Percentiles rank a stretch among this genome's conserved stretches.
phyloP scores from a whole-genome alignment of 1,140 invertebrate species.

The Micrasema minimum region DNA sequence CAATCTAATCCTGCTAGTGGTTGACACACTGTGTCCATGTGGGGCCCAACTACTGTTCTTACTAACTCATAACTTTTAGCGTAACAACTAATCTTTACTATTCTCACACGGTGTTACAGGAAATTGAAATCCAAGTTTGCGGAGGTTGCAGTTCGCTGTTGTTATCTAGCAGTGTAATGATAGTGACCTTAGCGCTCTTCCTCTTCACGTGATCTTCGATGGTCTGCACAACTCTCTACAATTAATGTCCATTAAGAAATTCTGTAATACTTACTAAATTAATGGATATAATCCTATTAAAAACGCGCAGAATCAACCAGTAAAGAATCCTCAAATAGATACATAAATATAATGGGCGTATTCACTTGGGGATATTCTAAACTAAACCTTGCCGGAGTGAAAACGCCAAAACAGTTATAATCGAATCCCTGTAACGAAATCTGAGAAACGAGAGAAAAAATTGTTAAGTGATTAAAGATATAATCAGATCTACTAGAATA shows the following conservation, averaged over 20 bases:
- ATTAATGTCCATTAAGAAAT: slow-evolving; percentile 27
- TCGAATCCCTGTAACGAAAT: slow-evolving; percentile 31
- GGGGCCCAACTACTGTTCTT: slow-evolving; percentile 77
- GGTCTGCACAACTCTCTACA: slow-evolving; percentile 1
- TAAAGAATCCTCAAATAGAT: too few species aligned
- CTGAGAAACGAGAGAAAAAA: slow-evolving; percentile 14
- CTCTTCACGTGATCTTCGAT: slow-evolving; percentile 45
- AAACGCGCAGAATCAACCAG: slow-evolving; percentile 46
- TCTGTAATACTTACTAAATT: slow-evolving; percentile 4
- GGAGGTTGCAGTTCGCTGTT: slow-evolving; percentile 58
- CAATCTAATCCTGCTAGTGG: slow-evolving; percentile 89
- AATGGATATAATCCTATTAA: slow-evolving; percentile 25
- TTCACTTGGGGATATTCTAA: not conserved
- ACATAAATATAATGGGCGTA: too few species aligned
- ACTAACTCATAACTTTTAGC: not conserved
- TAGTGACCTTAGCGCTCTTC: slow-evolving; percentile 19
- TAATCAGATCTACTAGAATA: slow-evolving; percentile 24
- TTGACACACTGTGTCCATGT: slow-evolving; percentile 90
- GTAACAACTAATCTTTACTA: slow-evolving; percentile 22
- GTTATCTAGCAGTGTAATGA: slow-evolving; percentile 19
- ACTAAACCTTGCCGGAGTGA: not conserved
- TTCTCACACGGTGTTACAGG: slow-evolving; percentile 60
- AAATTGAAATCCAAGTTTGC: slow-evolving; percentile 80
- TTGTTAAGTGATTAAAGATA: slow-evolving; percentile 16
- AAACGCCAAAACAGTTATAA: slow-evolving; percentile 10